Evolutionary conservation across 2,888 invertebrate genomes (phyloP), one percentile per base, ranked within the genome.

Genomic region (Lithosia quadra): DNA sequence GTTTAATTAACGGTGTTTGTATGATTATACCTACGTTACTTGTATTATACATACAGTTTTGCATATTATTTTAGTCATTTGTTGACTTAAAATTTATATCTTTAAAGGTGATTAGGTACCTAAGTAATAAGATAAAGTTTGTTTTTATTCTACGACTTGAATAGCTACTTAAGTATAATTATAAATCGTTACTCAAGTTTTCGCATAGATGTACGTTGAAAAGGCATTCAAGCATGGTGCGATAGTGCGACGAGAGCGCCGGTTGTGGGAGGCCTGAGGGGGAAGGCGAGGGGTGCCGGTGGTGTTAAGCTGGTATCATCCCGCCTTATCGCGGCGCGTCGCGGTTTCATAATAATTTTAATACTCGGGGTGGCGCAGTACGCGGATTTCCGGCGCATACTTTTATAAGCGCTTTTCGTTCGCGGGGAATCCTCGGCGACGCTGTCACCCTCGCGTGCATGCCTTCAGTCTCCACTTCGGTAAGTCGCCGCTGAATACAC

Each of bases 291-390:
- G 83, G 63, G 65, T 60, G 63, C 5, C 60, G 70, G 85, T 84
- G 88, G 91, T 88, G 91, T 86, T 91, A 92, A 92, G 91, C 90
- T 84, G 87, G 90, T 88, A 90, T 92, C 90, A 91, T 91, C 92
- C 91, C 89, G 88, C 91, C 89, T 91, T 92, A 91, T 90, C 90
- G 90, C 86, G 80, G 83, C 83, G 87, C 84, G 84, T 81, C 83
- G 87, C 87, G 91, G 91, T 92, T 93, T 94, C 90, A 94, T 95
- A 94, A 94, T 93, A 92, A 95, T 95, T 94, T 95, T 94, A 93
- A 94, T 94, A 92, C 91, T 83, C 84, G 78, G 79, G 83, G 83
- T 75, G 85, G 84, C 80, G 79, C 84, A 83, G 81, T 79, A 74
- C 80, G 82, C 83, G 85, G 88, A 89, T 88, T 90, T 86, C 83